A percentile compares a stretch with the other conserved stretches of the same genome.
Conservation (phyloP, 2,888 invertebrate genomes). For the Heliconius ethilla region DNA sequence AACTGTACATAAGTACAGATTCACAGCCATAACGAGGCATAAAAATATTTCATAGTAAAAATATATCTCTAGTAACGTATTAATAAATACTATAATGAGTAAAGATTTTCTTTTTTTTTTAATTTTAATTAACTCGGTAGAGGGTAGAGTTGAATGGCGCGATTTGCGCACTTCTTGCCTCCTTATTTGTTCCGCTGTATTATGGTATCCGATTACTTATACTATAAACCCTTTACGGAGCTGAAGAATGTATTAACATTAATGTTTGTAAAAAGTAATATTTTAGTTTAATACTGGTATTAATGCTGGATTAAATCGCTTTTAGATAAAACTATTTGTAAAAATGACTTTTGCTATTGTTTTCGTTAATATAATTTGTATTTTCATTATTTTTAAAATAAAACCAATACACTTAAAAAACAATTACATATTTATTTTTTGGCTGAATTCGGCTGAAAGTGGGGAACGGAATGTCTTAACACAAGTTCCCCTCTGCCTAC, state of each 20-base stretch:
- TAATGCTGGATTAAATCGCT: not conserved
- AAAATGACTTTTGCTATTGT: not conserved
- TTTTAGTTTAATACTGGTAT: conserved; percentile 27
- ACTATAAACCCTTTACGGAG: not conserved
- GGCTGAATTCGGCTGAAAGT: not conserved
- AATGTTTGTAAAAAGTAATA: not conserved
- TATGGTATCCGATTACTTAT: conserved; percentile 36
- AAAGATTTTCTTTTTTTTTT: too few relatives aligned
- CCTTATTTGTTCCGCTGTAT: conserved; percentile 38
- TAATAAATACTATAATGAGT: conserved; percentile 18
- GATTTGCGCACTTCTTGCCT: conserved; percentile 35
- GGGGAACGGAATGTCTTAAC: not conserved
- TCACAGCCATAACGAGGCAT: not conserved
- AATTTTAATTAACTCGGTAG: too few relatives aligned
- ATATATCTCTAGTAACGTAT: not conserved
- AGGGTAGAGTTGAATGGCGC: too few relatives aligned
- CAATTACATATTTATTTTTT: not conserved
- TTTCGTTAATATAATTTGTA: too few relatives aligned
- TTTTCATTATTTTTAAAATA: not conserved
- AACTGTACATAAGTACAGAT: not conserved
- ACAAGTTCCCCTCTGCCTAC: not conserved
- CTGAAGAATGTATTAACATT: not conserved
- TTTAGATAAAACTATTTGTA: not conserved
- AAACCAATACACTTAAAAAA: not conserved
- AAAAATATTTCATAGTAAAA: not conserved